These are phyloP conservation scores for Eciton burchellii DNA, from an alignment of 1,140 invertebrate genomes.

Conservation along the genomic window DNA sequence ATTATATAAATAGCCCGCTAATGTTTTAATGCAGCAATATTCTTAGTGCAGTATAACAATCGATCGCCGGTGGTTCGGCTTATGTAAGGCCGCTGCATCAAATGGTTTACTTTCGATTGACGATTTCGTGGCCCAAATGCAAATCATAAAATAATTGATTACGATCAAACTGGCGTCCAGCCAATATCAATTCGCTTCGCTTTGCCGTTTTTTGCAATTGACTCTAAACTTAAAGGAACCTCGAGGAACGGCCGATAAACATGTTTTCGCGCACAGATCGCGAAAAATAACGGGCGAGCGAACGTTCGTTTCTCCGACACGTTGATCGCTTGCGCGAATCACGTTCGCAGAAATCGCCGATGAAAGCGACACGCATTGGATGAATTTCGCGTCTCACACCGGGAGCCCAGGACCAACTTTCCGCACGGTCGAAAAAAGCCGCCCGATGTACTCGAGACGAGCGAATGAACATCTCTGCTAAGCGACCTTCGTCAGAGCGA, in stretches of 20 bases:
- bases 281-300: slow-evolving; percentile 39
- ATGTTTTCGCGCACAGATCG: slow-evolving; percentile 45
- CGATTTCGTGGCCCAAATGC: not conserved
- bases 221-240: not conserved
- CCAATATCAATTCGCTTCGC: slow-evolving; percentile 31
- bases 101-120: not conserved
- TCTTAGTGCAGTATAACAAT: slow-evolving; percentile 19
- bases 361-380: slow-evolving; percentile 2
- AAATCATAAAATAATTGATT: not conserved
- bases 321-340: not conserved
- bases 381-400: not conserved
- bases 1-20: slow-evolving; percentile 45
- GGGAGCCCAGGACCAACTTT: no score
- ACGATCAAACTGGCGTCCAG: slow-evolving; percentile 39
- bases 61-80: slow-evolving; percentile 1
- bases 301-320: slow-evolving; percentile 19
- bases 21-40: slow-evolving; percentile 17
- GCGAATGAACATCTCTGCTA: not conserved
- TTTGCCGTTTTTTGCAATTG: slow-evolving; percentile 21
- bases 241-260: slow-evolving; percentile 28
- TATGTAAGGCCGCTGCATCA: not conserved
- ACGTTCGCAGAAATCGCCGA: slow-evolving; percentile 15
- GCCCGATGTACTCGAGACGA: no score
- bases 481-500: not conserved
- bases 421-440: no score